Percentiles rank a stretch among this genome's conserved stretches.
These are phyloP conservation scores for Mareca strepera DNA, from an alignment of 2,797 vertebrate genomes.

Conservation along the genomic window DNA sequence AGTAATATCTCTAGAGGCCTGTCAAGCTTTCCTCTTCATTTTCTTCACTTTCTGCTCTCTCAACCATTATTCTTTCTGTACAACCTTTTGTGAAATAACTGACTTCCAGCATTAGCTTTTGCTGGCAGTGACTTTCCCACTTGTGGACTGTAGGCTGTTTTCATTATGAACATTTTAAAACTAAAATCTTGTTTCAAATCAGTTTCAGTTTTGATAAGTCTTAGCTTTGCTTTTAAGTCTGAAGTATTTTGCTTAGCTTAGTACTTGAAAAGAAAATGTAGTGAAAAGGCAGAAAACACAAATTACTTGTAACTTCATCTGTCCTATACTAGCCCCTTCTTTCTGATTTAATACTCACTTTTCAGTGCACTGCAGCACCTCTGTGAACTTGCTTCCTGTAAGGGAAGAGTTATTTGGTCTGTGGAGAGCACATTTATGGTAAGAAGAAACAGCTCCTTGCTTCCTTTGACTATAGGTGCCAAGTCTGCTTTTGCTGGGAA, in stretches of 20 bases:
- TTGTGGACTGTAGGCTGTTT: neutral
- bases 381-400: neutral
- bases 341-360: neutral
- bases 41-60: neutral
- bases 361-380: neutral
- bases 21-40: neutral
- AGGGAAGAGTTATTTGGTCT: neutral
- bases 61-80: neutral
- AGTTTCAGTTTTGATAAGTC: neutral
- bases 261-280: neutral
- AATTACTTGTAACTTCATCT: neutral
- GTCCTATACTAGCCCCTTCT: neutral
- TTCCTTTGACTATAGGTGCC: neutral
- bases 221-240: neutral
- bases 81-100: neutral
- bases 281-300: neutral
- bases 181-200: neutral
- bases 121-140: neutral
- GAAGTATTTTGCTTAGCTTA: neutral
- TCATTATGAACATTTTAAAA: neutral
- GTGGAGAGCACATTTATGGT: neutral
- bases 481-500: neutral
- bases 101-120: neutral
- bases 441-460: neutral
- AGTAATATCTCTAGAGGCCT: neutral